phyloP scores from a whole-genome alignment of 2,113 vertebrate species.

The Tretioscincus oriximinensis region DNA sequence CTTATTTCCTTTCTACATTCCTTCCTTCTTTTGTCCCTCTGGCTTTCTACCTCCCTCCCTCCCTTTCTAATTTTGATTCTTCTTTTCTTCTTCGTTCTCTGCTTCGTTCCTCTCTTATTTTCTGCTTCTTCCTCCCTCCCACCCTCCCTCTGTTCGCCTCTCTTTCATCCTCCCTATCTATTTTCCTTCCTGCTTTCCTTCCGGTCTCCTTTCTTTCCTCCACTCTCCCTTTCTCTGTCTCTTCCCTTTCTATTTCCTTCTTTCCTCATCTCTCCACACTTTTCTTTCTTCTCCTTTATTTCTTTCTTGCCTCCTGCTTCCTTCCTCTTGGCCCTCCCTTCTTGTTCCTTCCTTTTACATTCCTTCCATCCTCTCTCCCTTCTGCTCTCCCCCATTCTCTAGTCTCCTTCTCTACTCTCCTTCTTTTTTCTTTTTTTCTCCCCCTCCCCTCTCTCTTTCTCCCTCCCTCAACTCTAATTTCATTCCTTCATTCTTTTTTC shows the following conservation, averaged over 20 bases:
- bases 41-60: no score
- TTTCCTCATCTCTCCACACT: fast-evolving
- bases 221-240: no score
- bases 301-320: fast-evolving
- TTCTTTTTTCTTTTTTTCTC: no score
- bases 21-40: no score
- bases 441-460: not conserved
- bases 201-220: fast-evolving
- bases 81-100: fast-evolving
- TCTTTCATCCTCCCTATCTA: fast-evolving
- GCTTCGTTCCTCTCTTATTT: fast-evolving
- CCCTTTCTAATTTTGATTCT: fast-evolving
- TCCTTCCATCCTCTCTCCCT: no score
- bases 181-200: fast-evolving
- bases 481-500: no score
- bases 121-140: no score
- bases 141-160: no score
- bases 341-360: not conserved
- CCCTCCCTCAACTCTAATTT: no score
- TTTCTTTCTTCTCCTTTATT: fast-evolving
- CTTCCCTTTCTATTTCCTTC: fast-evolving
- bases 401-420: no score
- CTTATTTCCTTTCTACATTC: no score
- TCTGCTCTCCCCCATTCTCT: not conserved
- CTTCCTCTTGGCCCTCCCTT: fast-evolving